Base-by-base conservation (phyloP, 2,113 vertebrate genomes). In the Lipotes vexillifer region DNA sequence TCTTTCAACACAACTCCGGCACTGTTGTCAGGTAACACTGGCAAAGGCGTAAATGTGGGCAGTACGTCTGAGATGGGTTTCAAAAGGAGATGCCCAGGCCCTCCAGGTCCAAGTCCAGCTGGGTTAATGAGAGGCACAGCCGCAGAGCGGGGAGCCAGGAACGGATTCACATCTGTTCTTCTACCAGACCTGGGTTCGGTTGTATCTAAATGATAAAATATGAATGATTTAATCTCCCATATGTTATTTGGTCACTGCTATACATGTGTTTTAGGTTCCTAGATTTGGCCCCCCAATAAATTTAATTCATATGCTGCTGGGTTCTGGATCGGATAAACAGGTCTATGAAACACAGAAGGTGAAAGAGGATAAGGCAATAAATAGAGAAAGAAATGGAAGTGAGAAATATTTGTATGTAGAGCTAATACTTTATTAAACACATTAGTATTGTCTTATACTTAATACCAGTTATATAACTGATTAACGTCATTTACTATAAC, bases 1-100 rank as follows among this genome's bases (percentile, higher is more conserved):
- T 99, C 99, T 98, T 99, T 99, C 31, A 99, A 98, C 5, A 99
- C 99, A 5, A 99, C 99, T 41, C 99, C 99, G 0, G 98, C 99
- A 7, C 99, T 99, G 97, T 99, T 98, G 97, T 99, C 99, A 0
- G 99, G 98, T 0, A 99, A 99, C 94, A 99, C 99, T 2, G 99
- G 99, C 97, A 99, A 98, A 20, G 99, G 99, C 3, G 99, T 99
- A 97, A 99, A 99, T 1, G 99, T 99, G 75, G 99, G 99, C 94
- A 99, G 97, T 0, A 99, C 98, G 11, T 99, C 99, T 0, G 99
- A 99, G 98, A 99, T 99, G 94, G 99, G 99, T 98, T 99, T 99
- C 99, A 99, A 99, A 82, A 99, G 99, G 75, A 99, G 99, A 98
- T 99, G 99, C 20, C 99, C 99, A 4, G 99, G 97, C 81, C 97